phyloP scores from a whole-genome alignment of 2,888 invertebrate genomes.

The Barypeithes pellucidus region DNA sequence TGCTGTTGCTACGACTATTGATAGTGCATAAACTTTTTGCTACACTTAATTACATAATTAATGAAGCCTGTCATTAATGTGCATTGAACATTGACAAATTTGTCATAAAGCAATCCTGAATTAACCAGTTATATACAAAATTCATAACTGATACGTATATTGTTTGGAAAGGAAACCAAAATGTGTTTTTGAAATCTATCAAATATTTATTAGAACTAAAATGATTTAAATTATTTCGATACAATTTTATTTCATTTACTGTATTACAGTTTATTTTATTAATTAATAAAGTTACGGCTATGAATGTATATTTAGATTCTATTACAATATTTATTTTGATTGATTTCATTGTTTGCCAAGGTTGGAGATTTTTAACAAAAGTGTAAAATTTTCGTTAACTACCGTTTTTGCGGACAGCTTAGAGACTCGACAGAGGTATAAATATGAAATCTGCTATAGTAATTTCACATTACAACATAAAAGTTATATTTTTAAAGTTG shows the following conservation, averaged over 20 bases:
- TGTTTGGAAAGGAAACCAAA: background rate
- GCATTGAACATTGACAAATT: background rate
- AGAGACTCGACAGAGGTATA: no score
- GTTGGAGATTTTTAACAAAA: no score
- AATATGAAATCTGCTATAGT: no score
- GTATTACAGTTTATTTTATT: background rate
- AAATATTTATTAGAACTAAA: conserved; percentile 1
- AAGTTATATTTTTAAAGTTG: no score
- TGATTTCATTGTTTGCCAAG: no score
- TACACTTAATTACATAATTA: background rate
- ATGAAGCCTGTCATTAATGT: background rate
- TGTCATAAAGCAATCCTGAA: background rate
- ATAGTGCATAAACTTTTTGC: background rate
- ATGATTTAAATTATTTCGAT: background rate
- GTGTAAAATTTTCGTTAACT: no score
- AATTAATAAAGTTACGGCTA: background rate
- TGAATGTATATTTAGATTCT: no score
- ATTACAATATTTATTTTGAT: no score
- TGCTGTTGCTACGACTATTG: background rate
- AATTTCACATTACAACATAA: no score
- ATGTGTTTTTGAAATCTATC: conserved; percentile 1
- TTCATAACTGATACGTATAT: background rate
- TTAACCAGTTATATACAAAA: background rate
- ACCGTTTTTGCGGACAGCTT: no score
- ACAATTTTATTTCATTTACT: background rate